Conservation (phyloP, 2,113 vertebrate genomes). For the Aythya baeri region DNA sequence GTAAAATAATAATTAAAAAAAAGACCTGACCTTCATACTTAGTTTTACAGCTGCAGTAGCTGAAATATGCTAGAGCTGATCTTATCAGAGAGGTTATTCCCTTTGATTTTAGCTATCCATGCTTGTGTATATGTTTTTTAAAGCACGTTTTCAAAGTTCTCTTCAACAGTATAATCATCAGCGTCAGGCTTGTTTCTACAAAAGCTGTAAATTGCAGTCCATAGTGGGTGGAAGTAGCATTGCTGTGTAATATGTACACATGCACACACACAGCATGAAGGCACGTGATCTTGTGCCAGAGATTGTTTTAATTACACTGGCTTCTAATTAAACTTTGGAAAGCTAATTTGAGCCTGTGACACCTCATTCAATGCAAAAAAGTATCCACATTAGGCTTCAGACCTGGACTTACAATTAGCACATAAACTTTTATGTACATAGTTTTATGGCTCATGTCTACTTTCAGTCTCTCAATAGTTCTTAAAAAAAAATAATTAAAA, state of each 20-base stretch:
- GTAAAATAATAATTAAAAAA: not conserved
- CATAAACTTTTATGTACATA: not conserved
- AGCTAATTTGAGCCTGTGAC: not conserved
- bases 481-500: slow-evolving; percentile 19
- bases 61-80: not conserved
- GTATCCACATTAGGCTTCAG: not conserved
- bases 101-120: not conserved
- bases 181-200: not conserved
- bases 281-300: not conserved
- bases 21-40: not conserved
- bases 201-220: not conserved
- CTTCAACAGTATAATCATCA: not conserved
- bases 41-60: not conserved
- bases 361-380: not conserved
- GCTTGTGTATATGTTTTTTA: not conserved
- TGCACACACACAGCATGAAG: not conserved
- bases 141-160: not conserved
- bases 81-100: not conserved
- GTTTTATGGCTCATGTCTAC: not conserved
- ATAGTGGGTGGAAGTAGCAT: not conserved
- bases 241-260: not conserved
- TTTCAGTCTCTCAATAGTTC: not conserved
- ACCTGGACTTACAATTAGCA: not conserved
- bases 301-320: slow-evolving; percentile 26
- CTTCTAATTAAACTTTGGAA: slow-evolving; percentile 9